Evolutionary conservation across 1,140 invertebrate species (phyloP), one percentile per base, ranked within the genome.

Genomic region (Bombus picipes): DNA sequence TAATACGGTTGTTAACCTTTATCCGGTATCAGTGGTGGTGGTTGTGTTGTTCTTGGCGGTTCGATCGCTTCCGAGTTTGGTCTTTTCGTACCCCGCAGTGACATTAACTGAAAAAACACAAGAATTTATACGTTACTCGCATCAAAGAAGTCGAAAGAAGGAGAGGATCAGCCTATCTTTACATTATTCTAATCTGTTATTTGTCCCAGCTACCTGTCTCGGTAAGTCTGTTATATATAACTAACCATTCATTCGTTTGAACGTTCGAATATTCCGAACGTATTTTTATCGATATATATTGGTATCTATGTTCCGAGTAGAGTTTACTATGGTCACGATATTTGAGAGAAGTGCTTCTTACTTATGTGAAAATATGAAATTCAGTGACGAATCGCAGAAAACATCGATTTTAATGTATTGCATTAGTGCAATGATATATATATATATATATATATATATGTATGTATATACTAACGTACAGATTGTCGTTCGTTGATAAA

Each of bases 21-120:
- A 81, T 96, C 96, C 2, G 96, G 95, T 75, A 96, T 96, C 25
- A 96, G 88, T 34, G 96, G 95, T 5, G 96, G 95, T 53, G 96
- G 95, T 87, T 95, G 95, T 43, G 94, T 84, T 18, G 87, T 93
- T 77, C 93, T 93, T 57, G 90, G 75, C 32, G 90, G 88, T 66
- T 93, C 90, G 37, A 92, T 78, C 22, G 77, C 53, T 71, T 94
- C 95, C 22, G 91, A 91, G 85, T 71, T 94, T 28, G 88, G 76
- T 79, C 96, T 91, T 90, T 96, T 96, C 43, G 94, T 95, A 81
- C 96, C 96, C 88, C 96, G 89, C 37, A 96, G 89, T 1, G 96
- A 95, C 94, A 96, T 94, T 59, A 96, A 87, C 96, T 96, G 94
- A 9, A 95, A 96, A 13, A 88, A 93, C 90, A 88, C 91, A 73